Conservation (phyloP, 2,888 invertebrate genomes). For the Heliconius aoede region DNA sequence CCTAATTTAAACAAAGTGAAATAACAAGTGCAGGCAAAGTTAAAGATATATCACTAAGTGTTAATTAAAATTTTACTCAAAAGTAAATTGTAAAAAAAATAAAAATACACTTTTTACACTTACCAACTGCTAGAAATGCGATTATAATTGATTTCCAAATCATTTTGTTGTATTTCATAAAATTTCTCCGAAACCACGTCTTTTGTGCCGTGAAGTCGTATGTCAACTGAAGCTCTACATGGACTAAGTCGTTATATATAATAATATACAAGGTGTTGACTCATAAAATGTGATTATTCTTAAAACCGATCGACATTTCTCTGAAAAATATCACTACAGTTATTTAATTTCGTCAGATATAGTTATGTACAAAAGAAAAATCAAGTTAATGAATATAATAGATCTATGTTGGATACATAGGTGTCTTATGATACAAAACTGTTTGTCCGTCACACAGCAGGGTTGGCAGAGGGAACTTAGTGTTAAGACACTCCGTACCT, state of each 20-base stretch:
- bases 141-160: conserved; percentile 63
- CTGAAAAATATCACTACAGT: not conserved
- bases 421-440: too few relatives aligned
- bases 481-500: too few relatives aligned
- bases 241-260: conserved; percentile 53
- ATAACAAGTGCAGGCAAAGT: not conserved
- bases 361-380: too few relatives aligned
- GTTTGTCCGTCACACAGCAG: too few relatives aligned
- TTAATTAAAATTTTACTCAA: not conserved
- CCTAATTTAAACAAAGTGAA: too few relatives aligned
- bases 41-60: too few relatives aligned
- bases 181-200: conserved; percentile 41
- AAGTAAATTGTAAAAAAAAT: not conserved
- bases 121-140: conserved; percentile 60
- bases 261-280: conserved; percentile 47
- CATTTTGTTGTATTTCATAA: conserved; percentile 54
- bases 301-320: conserved; percentile 32
- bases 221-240: conserved; percentile 58
- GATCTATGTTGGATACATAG: too few relatives aligned
- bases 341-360: not conserved
- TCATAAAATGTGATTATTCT: conserved; percentile 47
- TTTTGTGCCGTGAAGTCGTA: conserved; percentile 47
- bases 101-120: conserved; percentile 48
- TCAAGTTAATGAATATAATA: too few relatives aligned
- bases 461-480: too few relatives aligned